phyloP scores from a whole-genome alignment of 2,888 invertebrate genomes.

The Ceriagrion tenellum region DNA sequence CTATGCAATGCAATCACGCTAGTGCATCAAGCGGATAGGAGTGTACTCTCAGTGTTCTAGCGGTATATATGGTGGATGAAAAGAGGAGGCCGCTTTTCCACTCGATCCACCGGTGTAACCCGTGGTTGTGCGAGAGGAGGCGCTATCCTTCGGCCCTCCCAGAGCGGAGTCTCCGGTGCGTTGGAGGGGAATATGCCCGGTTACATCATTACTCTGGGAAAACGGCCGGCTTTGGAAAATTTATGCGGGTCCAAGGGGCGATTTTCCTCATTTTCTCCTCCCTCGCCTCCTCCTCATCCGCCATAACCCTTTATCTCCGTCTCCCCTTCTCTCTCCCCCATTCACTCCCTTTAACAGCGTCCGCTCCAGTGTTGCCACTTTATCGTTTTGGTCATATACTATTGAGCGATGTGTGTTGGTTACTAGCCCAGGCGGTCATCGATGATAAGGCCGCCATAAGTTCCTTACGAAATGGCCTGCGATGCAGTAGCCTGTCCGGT shows the following conservation, averaged over 20 bases:
- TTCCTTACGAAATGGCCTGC: neutral
- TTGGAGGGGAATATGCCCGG: neutral
- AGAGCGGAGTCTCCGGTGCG: neutral
- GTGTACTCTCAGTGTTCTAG: neutral
- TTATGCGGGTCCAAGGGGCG: conserved; percentile 32
- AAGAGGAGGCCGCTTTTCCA: neutral
- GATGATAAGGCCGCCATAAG: neutral
- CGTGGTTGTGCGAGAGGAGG: neutral
- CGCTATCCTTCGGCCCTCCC: neutral
- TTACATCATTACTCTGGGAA: conserved; percentile 26
- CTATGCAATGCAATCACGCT: neutral
- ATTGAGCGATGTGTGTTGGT: neutral
- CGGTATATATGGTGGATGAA: neutral
- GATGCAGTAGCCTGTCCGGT: neutral
- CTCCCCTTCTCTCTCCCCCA: conserved; percentile 69
- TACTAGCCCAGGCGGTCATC: neutral
- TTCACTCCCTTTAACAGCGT: neutral
- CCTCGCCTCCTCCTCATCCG: conserved; percentile 74
- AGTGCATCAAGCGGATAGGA: neutral
- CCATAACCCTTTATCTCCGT: conserved; percentile 72
- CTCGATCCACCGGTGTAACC: neutral
- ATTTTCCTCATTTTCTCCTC: conserved; percentile 75
- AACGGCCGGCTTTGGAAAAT: conserved; percentile 32
- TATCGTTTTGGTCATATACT: neutral
- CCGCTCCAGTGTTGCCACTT: neutral